Base-by-base conservation (phyloP, 2,113 vertebrate genomes). In the Fregetta grallaria region DNA sequence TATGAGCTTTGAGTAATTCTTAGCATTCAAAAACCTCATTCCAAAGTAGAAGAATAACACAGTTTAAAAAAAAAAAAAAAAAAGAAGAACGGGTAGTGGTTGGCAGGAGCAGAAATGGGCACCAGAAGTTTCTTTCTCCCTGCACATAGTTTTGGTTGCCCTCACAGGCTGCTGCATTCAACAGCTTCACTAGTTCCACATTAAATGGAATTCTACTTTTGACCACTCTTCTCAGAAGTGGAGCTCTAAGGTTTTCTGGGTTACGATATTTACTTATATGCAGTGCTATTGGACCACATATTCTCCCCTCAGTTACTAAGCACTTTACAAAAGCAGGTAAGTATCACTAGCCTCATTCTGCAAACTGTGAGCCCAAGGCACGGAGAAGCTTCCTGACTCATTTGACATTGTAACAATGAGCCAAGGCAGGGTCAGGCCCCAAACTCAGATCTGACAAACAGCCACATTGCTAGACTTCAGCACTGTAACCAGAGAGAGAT, bases 1-100 rank as follows among this genome's bases (percentile, higher is more conserved):
- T 86, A 92, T 73, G 79, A 94, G 90, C 62, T 90, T 76, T 77
- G 50, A 93, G 56, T 47, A 92, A 95, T 88, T 88, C 53, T 67
- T 65, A 88, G 50, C 75, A 92, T 83, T 88, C 62, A 87, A 50
- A 85, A 83, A 77, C 36, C 27, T 92, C 90, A 90, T 78, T 92
- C 83, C 88, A 95, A 87, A 73, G 53, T 30, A 58, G 49, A 94
- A 73, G 8, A 92, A 71, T 17, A 88, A 72, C 36, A 23, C 86
- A 75, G 14, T 50, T 70, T 44, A 40, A 40, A 42, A 13, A n/a
- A 34, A 62, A 59, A 27, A 38, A 30, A 34, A 15, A 13, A 15
- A 29, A 49, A 27, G 0, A 78, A 32, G 9, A 38, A 66, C 0
- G 1, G 36, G 62, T 80, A 86, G 85, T n/a, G 25, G 40, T 59